A percentile compares a stretch with the other conserved stretches of the same genome.
Conservation (phyloP, 2,113 vertebrate genomes). For the Notothenia rossii region DNA sequence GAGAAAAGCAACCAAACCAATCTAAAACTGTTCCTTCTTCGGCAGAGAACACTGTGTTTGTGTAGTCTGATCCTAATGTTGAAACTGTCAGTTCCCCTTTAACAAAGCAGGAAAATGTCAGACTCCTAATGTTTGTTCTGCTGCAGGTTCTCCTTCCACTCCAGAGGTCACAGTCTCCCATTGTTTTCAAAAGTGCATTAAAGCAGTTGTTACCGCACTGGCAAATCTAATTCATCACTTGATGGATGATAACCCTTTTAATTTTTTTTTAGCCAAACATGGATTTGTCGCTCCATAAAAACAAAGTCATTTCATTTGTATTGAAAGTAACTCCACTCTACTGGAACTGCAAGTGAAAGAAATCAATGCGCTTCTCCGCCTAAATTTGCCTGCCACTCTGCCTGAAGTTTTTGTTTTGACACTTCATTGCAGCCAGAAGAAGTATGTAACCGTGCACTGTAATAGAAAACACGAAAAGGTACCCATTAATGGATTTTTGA, state of each 20-base stretch:
- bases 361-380: conserved; percentile 62
- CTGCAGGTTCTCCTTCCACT: conserved; percentile 41
- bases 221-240: conserved; percentile 67
- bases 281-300: conserved; percentile 41
- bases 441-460: conserved; percentile 36
- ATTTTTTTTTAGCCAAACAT: conserved; percentile 66
- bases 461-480: conserved; percentile 41
- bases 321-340: conserved; percentile 49
- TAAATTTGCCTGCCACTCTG: conserved; percentile 49
- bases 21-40: background rate
- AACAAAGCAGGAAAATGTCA: background rate
- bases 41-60: background rate
- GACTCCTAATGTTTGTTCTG: background rate
- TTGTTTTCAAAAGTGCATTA: conserved; percentile 65
- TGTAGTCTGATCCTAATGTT: too few relatives aligned
- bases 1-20: background rate
- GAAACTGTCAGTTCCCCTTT: background rate
- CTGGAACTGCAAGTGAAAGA: conserved; percentile 44
- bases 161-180: conserved; percentile 44
- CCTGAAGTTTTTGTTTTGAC: conserved; percentile 63
- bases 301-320: conserved; percentile 58
- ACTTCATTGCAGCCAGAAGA: conserved; percentile 50
- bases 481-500: conserved; percentile 61
- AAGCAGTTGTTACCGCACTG: conserved; percentile 46
- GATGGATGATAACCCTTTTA: conserved; percentile 71